phyloP scores from a whole-genome alignment of 2,797 vertebrate genomes.

The Acanthornis magna region DNA sequence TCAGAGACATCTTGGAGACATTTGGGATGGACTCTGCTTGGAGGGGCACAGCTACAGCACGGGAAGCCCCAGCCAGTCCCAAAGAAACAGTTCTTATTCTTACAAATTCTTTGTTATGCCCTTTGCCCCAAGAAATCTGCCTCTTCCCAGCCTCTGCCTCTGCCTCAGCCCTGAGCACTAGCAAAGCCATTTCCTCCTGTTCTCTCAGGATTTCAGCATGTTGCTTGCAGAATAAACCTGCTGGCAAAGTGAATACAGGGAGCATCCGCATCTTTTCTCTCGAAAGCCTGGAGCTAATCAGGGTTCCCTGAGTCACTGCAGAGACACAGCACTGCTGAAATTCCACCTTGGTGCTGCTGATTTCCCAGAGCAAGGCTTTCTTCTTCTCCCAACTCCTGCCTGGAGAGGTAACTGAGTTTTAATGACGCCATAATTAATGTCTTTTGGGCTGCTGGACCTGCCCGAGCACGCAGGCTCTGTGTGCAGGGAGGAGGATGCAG shows the following conservation, averaged over 20 bases:
- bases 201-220: neutral
- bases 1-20: neutral
- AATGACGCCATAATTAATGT: neutral
- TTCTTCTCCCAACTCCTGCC: neutral
- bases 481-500: neutral
- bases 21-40: neutral
- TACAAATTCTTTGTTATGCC: fast-evolving
- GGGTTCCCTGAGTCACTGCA: neutral
- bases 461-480: fast-evolving
- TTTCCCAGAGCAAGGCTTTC: neutral
- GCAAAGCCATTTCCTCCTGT: neutral
- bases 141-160: neutral
- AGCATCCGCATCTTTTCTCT: neutral
- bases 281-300: neutral
- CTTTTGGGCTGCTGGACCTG: neutral
- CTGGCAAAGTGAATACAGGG: neutral
- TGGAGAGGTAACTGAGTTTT: neutral
- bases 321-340: neutral
- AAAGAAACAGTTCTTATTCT: neutral
- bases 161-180: neutral
- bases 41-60: neutral
- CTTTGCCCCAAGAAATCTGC: neutral
- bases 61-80: fast-evolving
- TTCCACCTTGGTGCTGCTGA: neutral
- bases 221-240: neutral